phyloP scores from a whole-genome alignment of 1,140 invertebrate species.

The Macrosteles quadrilineatus region DNA sequence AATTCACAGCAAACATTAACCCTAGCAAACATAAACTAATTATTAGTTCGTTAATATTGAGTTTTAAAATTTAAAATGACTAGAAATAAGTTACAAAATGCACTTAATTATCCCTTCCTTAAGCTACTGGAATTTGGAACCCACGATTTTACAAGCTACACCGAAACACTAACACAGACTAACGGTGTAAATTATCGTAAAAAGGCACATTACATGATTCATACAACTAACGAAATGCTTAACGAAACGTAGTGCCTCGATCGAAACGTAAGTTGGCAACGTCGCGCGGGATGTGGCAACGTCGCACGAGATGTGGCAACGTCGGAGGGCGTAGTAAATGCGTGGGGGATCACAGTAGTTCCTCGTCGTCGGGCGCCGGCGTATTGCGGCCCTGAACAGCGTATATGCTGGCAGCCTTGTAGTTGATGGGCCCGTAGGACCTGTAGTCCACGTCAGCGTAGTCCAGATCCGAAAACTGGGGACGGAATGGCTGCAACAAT shows the following conservation, averaged over 20 bases:
- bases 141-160: neutral
- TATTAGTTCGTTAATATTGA: constrained; percentile 31
- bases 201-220: constrained; percentile 1
- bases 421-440: constrained; percentile 86
- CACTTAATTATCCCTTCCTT: neutral
- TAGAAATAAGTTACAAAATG: constrained; percentile 21
- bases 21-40: constrained; percentile 4
- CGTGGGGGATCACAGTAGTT: constrained; percentile 38
- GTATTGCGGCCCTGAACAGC: constrained; percentile 36
- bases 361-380: constrained; percentile 30
- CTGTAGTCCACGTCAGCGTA: constrained; percentile 88
- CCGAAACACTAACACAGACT: neutral
- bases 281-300: neutral
- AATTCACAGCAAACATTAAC: constrained; percentile 14
- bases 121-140: neutral
- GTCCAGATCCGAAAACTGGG: constrained; percentile 73
- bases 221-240: constrained; percentile 15
- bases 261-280: neutral
- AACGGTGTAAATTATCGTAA: neutral
- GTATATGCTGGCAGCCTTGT: constrained; percentile 79
- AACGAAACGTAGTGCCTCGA: neutral
- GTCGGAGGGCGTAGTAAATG: constrained; percentile 18
- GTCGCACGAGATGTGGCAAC: neutral
- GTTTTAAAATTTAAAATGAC: constrained; percentile 25
- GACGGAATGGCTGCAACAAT: constrained; percentile 63